A percentile compares a stretch with the other conserved stretches of the same genome.
phyloP scores from a whole-genome alignment of 1,140 invertebrate genomes.

The Goniozus legneri region DNA sequence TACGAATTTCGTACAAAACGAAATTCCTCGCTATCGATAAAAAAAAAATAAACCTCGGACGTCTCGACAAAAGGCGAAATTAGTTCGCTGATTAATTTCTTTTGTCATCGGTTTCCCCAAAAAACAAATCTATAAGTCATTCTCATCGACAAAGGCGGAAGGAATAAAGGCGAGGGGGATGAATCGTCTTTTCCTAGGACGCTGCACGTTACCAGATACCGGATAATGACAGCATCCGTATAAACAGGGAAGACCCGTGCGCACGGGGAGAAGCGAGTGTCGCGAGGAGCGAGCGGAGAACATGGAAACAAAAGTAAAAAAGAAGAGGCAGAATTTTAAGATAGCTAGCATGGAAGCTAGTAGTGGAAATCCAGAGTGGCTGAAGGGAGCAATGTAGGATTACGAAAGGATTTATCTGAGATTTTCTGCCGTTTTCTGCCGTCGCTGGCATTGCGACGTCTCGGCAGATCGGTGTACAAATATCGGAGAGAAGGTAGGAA shows the following conservation, averaged over 20 bases:
- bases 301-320: background rate
- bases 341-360: constrained; percentile 39
- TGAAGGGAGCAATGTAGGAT: constrained; percentile 51
- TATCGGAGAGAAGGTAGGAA: constrained; percentile 28
- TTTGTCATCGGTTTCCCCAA: too few species aligned
- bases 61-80: too few species aligned
- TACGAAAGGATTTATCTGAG: constrained; percentile 54
- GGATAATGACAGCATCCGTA: constrained; percentile 27
- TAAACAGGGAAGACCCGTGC: constrained; percentile 19
- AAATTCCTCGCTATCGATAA: too few species aligned
- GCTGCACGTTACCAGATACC: constrained; percentile 23
- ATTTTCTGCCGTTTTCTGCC: constrained; percentile 43
- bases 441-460: constrained; percentile 19
- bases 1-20: too few species aligned
- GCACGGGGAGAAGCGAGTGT: constrained; percentile 11
- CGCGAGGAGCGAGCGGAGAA: background rate
- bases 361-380: constrained; percentile 45
- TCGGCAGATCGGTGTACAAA: constrained; percentile 43
- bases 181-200: constrained; percentile 16
- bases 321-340: constrained; percentile 15
- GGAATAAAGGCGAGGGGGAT: too few species aligned
- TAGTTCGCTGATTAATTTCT: too few species aligned
- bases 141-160: too few species aligned
- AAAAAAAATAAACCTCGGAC: too few species aligned
- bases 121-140: too few species aligned